phyloP scores from a whole-genome alignment of 64 coral and sea anemone species.

The Trachythela sp. region DNA sequence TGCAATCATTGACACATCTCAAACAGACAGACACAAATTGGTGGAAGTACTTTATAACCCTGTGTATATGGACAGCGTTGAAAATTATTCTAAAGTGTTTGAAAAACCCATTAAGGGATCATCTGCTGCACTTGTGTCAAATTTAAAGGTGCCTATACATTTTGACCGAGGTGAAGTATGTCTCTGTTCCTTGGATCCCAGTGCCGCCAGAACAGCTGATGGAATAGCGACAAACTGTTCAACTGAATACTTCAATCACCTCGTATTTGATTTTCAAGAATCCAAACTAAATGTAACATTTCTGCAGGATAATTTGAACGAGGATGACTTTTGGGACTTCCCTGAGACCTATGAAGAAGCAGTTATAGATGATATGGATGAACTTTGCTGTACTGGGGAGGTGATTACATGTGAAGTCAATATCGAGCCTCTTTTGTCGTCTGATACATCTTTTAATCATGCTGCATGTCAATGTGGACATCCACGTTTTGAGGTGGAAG shows the following conservation, averaged over 20 bases:
- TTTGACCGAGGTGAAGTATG: neutral
- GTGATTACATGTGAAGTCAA: neutral
- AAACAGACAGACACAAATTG: neutral
- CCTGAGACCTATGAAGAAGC: no score
- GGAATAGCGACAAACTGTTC: neutral
- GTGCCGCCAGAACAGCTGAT: neutral
- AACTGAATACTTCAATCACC: neutral
- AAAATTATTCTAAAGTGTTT: neutral
- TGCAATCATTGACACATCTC: neutral
- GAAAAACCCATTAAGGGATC: neutral
- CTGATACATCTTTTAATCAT: neutral
- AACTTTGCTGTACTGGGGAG: neutral
- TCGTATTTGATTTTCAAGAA: slow-evolving; percentile 17
- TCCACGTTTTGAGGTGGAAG: neutral
- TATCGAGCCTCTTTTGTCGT: neutral
- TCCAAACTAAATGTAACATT: neutral
- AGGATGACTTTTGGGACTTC: neutral
- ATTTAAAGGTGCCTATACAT: neutral
- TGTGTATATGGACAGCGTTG: neutral
- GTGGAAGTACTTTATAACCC: no score
- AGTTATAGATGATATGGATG: neutral
- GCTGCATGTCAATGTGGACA: slow-evolving; percentile 2
- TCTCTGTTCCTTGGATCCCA: neutral
- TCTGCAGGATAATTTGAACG: neutral
- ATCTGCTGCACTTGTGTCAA: neutral